A percentile compares a stretch with the other conserved stretches of the same genome.
Conservation (phyloP, 2,888 invertebrate genomes). For the Choreutis nemorana region DNA sequence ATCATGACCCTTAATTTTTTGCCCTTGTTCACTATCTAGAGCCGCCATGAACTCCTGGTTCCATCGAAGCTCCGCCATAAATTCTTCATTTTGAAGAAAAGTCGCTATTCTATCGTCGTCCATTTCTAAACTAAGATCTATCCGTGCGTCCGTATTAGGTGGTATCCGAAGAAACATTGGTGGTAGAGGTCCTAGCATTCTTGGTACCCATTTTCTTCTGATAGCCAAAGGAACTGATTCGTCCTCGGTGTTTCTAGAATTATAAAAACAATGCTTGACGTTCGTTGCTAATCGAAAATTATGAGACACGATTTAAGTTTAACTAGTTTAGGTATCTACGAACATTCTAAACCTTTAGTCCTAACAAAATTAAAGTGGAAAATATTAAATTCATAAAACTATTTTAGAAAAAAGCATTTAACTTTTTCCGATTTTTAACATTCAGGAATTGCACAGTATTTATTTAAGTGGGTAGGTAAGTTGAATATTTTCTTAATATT, state of each 20-base stretch:
- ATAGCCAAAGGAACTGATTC: conserved; percentile 51
- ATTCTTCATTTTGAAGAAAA: conserved; percentile 90
- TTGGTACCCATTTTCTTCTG: conserved; percentile 77
- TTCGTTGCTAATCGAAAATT: too few relatives aligned
- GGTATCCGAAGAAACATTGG: conserved; percentile 78
- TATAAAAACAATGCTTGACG: too few relatives aligned
- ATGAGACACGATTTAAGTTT: too few relatives aligned
- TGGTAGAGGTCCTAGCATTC: conserved; percentile 79
- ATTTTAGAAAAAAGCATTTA: too few relatives aligned
- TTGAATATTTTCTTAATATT: too few relatives aligned
- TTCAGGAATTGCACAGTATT: too few relatives aligned
- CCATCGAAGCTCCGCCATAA: conserved; percentile 84
- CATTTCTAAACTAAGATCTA: conserved; percentile 66
- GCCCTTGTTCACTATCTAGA: conserved; percentile 76
- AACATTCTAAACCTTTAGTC: too few relatives aligned
- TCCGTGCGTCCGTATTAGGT: conserved; percentile 49
- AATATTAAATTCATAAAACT: too few relatives aligned
- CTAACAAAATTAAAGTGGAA: too few relatives aligned
- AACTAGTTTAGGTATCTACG: too few relatives aligned
- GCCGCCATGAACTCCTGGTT: conserved; percentile 89
- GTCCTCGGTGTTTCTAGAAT: conserved; percentile 46
- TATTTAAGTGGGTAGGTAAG: too few relatives aligned
- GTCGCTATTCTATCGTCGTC: conserved; percentile 89
- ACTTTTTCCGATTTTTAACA: too few relatives aligned
- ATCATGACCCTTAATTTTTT: conserved; percentile 55